A percentile compares a stretch with the other conserved stretches of the same genome.
Conservation (phyloP, 1,140 invertebrate genomes). For the Heterodera carotae region DNA sequence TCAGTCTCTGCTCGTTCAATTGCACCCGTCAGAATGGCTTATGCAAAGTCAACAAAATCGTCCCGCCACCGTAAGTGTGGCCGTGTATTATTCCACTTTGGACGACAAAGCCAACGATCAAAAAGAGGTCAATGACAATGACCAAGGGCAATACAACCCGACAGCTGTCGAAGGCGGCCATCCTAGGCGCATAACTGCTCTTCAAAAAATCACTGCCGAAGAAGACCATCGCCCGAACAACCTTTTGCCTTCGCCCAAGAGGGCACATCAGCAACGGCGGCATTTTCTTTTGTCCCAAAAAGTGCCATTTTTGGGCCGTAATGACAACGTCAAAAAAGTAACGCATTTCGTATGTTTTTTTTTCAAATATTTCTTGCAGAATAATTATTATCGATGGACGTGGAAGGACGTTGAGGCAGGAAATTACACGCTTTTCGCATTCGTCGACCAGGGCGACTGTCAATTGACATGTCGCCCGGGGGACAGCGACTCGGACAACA, state of each 20-base stretch:
- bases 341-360: neutral
- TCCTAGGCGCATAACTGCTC: too few relatives aligned
- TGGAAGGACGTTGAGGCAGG: conserved; percentile 44
- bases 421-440: conserved; percentile 44
- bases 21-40: neutral
- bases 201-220: too few relatives aligned
- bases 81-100: neutral
- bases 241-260: too few relatives aligned
- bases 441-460: conserved; percentile 51
- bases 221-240: neutral
- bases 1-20: neutral
- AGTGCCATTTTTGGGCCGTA: neutral
- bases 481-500: neutral
- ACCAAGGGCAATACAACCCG: too few relatives aligned
- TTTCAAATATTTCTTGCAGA: neutral
- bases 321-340: neutral
- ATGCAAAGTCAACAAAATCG: neutral
- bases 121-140: too few relatives aligned
- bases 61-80: neutral
- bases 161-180: too few relatives aligned
- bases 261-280: neutral
- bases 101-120: neutral
- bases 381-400: conserved; percentile 16
- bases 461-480: conserved; percentile 36
- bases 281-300: neutral